Conservation (phyloP, 2,797 vertebrate species). For the Anableps anableps region DNA sequence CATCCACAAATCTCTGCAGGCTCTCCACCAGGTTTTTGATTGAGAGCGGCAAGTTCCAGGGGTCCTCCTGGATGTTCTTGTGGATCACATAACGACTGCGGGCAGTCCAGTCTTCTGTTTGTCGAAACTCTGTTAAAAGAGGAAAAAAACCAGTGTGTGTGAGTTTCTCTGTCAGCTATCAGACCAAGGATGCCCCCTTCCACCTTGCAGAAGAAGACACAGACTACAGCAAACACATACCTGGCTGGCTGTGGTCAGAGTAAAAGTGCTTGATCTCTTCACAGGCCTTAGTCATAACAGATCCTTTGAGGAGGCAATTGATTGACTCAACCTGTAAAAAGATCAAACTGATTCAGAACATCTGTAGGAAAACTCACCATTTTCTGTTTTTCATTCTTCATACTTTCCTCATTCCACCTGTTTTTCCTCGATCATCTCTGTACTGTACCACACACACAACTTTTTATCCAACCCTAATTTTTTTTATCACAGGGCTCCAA, state of each 20-base stretch:
- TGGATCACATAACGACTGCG: conserved; percentile 89
- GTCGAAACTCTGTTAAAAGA: conserved; percentile 89
- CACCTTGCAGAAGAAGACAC: background rate
- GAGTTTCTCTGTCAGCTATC: conserved; percentile 10
- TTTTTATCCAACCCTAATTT: too few species aligned
- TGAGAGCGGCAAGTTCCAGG: conserved; percentile 97
- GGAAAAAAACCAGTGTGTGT: conserved; percentile 15
- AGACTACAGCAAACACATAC: conserved; percentile 70
- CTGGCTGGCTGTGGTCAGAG: conserved; percentile 93
- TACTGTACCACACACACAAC: background rate
- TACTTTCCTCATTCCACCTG: background rate
- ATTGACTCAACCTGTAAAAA: conserved; percentile 93
- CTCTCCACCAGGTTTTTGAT: conserved; percentile 96
- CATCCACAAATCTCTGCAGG: conserved; percentile 94
- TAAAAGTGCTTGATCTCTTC: conserved; percentile 97
- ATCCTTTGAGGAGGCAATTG: conserved; percentile 92
- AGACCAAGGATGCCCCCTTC: conserved; percentile 10
- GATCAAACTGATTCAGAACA: conserved; percentile 28
- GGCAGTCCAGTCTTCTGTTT: conserved; percentile 91
- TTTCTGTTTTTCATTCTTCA: background rate
- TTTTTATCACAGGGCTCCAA: too few species aligned
- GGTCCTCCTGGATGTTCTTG: conserved; percentile 97
- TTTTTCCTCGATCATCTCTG: conserved; percentile 14
- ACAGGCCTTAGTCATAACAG: conserved; percentile 92
- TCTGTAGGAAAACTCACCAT: background rate